A percentile compares a stretch with the other conserved stretches of the same genome.
Evolutionary conservation across 2,888 invertebrate species (phyloP).

Genomic region (Nomada flava): DNA sequence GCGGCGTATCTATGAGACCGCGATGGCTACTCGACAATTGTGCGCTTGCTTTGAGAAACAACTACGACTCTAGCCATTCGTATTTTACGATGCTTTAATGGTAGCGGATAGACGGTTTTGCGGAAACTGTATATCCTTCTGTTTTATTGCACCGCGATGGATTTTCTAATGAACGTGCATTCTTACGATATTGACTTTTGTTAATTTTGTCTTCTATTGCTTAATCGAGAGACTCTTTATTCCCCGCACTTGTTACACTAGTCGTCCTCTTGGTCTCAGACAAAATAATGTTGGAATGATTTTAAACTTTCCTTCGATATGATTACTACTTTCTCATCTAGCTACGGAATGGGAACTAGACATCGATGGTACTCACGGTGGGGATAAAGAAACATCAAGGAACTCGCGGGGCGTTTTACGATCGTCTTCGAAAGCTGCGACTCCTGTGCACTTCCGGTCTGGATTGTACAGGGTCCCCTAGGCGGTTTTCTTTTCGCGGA

Average conservation of each 20-base stretch:
- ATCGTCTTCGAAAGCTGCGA: slow-evolving; percentile 71
- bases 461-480: slow-evolving; percentile 55
- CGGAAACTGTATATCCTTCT: neutral
- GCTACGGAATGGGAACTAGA: slow-evolving; percentile 42
- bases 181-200: neutral
- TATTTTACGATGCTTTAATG: slow-evolving; percentile 1
- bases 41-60: neutral
- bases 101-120: neutral
- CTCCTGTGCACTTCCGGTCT: slow-evolving; percentile 68
- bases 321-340: slow-evolving; percentile 63
- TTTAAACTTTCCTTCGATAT: slow-evolving; percentile 42
- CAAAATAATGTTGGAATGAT: slow-evolving; percentile 7
- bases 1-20: neutral
- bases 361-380: slow-evolving; percentile 39
- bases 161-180: neutral
- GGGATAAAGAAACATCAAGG: slow-evolving; percentile 65
- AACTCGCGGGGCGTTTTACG: slow-evolving; percentile 69
- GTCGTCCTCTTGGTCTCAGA: neutral
- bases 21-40: neutral
- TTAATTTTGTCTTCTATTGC: too few relatives aligned
- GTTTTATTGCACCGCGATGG: neutral
- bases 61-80: neutral
- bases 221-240: neutral
- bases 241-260: neutral
- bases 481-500: slow-evolving; percentile 54